phyloP scores from a whole-genome alignment of 2,797 vertebrate species.

The Acestrorhynchus altus region DNA sequence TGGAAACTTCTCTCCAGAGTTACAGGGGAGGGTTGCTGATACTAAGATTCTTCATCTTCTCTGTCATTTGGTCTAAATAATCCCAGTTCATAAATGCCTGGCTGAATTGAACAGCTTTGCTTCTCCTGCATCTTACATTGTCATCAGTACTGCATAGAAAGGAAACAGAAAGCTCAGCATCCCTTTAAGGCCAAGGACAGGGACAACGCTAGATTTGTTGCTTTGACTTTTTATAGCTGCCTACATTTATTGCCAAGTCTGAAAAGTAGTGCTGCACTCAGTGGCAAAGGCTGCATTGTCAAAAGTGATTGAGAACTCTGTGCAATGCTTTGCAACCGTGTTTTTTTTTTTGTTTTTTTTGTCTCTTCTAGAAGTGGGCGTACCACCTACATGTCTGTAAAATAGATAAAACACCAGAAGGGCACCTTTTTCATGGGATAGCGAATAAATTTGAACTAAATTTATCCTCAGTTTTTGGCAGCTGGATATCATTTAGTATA shows the following conservation, averaged over 20 bases:
- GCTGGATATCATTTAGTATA: neutral
- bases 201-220: constrained; percentile 19
- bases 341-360: neutral
- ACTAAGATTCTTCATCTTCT: neutral
- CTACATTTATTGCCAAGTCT: neutral
- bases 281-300: neutral
- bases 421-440: neutral
- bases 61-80: neutral
- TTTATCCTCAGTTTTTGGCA: neutral
- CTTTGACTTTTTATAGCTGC: constrained; percentile 9
- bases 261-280: neutral
- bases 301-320: neutral
- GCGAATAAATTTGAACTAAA: neutral
- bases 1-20: neutral
- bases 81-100: neutral
- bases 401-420: neutral
- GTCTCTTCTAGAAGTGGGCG: neutral
- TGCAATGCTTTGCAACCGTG: neutral
- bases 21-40: neutral
- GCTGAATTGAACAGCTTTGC: neutral
- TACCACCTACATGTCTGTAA: neutral
- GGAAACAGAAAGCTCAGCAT: constrained; percentile 26
- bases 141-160: neutral
- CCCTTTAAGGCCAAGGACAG: constrained; percentile 23
- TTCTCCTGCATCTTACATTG: constrained; percentile 13